Evolutionary conservation across 2,888 invertebrate species (phyloP), one percentile per base, ranked within the genome.

Genomic region (Patella depressa): DNA sequence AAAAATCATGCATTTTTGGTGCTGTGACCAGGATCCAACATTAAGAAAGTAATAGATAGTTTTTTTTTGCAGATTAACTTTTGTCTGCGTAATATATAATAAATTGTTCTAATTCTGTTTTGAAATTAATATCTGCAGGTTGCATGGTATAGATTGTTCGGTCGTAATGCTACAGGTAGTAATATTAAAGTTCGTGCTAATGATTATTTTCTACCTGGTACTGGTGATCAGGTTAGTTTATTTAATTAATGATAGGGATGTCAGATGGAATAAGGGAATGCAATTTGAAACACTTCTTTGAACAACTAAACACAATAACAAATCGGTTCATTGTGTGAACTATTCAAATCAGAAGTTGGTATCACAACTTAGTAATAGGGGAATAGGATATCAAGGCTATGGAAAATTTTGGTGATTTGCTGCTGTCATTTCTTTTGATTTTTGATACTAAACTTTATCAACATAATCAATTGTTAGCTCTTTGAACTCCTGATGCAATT

Each of bases 71-170:
- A 55, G 1, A 57, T 34, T 75, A 53, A 71, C n/a, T 77, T 17
- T 65, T 77, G 15, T 71, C 45, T 9, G 7, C 9, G 45, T 45
- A 45, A 45, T 7, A 9, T 45, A 45, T 45, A 45, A 55, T 79
- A 14, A 14, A 19, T 34, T 17, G 19, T 29, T 19, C 5, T 14
- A 29, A 71, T 12, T 65, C 14, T 19, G 45, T 75, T 53, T 29
- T 55, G 72, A 59, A 17, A 45, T 45, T 29, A 76, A 77, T 45
- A 45, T 45, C 9, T 77, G 14, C 80, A 91, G 91, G 89, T 91
- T 69, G 88, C 89, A 2, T 91, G 90, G 89, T 91, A 91, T 81
- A 82, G 90, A 17, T 82, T 91, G 34, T 92, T 91, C 85, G 90
- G 88, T 17, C 84, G 89, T 29, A 82, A 85, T 75, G 86, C 90